Conservation (phyloP, 2,888 invertebrate genomes). For the Heterodera filipjevi region DNA sequence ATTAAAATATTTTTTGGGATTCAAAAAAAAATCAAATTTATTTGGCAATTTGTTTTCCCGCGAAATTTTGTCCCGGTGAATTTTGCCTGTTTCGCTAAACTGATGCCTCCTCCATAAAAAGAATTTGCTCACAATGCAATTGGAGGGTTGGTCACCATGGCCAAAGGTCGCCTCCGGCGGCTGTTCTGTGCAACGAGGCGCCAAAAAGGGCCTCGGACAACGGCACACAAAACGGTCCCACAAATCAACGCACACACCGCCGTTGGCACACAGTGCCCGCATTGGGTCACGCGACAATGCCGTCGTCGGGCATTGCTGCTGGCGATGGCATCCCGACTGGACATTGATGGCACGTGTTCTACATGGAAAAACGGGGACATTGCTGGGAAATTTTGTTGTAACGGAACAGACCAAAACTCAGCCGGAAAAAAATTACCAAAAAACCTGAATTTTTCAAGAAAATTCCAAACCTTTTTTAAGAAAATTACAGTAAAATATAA, state of each 20-base stretch:
- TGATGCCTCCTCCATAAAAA: no score
- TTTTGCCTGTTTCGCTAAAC: no score
- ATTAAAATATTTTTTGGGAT: neutral
- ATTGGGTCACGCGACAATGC: conserved; percentile 39
- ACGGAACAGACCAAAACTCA: no score
- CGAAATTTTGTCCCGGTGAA: no score
- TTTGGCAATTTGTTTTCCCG: neutral
- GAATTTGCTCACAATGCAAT: conserved; percentile 1
- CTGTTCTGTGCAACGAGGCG: conserved; percentile 51
- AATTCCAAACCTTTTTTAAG: no score
- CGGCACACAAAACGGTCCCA: conserved; percentile 56
- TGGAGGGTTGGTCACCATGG: conserved; percentile 39
- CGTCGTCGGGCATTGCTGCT: conserved; percentile 45
- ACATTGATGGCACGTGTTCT: conserved; percentile 44
- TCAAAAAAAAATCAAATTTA: neutral
- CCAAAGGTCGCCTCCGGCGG: conserved; percentile 60
- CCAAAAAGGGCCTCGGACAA: conserved; percentile 55
- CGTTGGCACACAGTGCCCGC: conserved; percentile 45
- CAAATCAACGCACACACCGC: conserved; percentile 54
- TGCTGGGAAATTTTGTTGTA: no score
- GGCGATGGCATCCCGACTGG: conserved; percentile 49
- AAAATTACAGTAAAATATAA: no score
- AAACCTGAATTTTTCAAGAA: no score
- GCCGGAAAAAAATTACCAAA: no score
- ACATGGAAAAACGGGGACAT: no score